These are phyloP conservation scores for Nomada flava DNA, from an alignment of 2,888 invertebrate genomes.

Conservation along the genomic window DNA sequence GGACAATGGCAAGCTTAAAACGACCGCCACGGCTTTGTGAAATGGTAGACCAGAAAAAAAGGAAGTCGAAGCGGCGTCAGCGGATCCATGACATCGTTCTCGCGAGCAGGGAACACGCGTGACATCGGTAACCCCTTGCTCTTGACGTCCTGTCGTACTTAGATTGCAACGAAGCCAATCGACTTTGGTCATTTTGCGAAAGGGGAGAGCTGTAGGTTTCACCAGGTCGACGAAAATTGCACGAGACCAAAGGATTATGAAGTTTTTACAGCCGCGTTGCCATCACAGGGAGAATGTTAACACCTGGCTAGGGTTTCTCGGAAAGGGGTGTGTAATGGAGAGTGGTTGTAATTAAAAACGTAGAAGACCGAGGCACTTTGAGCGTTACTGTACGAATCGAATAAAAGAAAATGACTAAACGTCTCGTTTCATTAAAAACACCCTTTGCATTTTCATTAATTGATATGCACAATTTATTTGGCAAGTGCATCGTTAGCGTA, in stretches of 20 bases:
- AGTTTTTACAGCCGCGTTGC: background rate
- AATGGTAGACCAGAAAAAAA: background rate
- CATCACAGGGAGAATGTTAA: background rate
- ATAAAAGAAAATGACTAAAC: slow-evolving; percentile 5
- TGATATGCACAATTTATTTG: too few species aligned
- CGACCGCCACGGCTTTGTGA: background rate
- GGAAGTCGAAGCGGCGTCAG: background rate
- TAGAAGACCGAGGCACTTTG: too few species aligned
- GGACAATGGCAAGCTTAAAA: background rate
- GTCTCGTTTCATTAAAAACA: background rate
- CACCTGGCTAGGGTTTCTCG: background rate
- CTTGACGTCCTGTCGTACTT: background rate
- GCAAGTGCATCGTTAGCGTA: too few species aligned
- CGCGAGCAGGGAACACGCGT: background rate
- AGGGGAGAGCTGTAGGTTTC: background rate
- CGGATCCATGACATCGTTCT: background rate
- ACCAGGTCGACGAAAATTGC: slow-evolving; percentile 1
- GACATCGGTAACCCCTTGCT: slow-evolving; percentile 6
- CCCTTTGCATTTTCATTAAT: too few species aligned
- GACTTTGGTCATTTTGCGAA: background rate
- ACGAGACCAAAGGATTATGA: background rate
- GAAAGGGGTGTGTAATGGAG: background rate
- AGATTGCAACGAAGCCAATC: slow-evolving; percentile 20
- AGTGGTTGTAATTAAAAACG: slow-evolving; percentile 25
- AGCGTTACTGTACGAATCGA: background rate